Evolutionary conservation across 2,797 vertebrate species (phyloP), one percentile per base, ranked within the genome.

Genomic region (Pagetopsis macropterus): DNA sequence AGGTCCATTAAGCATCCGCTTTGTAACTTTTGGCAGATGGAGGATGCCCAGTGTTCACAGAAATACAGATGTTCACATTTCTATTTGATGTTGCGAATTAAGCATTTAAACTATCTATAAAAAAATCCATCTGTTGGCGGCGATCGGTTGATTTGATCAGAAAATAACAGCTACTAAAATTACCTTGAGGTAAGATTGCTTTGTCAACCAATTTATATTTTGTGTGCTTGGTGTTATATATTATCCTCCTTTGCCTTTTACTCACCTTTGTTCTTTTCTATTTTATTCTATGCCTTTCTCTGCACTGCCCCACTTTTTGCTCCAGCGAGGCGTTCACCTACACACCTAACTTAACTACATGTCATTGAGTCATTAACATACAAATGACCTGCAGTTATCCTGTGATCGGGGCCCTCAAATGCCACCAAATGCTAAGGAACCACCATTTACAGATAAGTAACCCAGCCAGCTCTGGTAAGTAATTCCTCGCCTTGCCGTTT

Each of bases 361-460:
- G 83, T 88, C 88, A 92, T 86, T 78, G 87, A 93, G 78, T 84
- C 87, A 94, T 95, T 95, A 94, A 92, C 94, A 95, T 95, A 93
- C 92, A 94, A 93, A 95, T 89, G 93, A 93, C 89, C 88, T 75
- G 85, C 89, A 92, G 89, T 94, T 92, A 93, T 91, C 88, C 87
- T 70, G 89, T 87, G 89, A 93, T 91, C 82, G 64, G 65, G 83
- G 81, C 86, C 84, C 72, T 87, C 85, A 95, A 95, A 95, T 95
- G 93, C 92, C 94, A 95, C 89, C 91, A 91, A 94, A 95, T 92
- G 93, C 93, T 92, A 94, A 93, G 82, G 89, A 93, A 92, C 86
- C 81, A 83, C 89, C 88, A 92, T 93, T 93, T 81, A 91, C 84
- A 83, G 86, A 93, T 88, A 93, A 93, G 93, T 91, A 90, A 90